Conservation (phyloP, 2,797 vertebrate species). For the Propithecus perrieri region DNA sequence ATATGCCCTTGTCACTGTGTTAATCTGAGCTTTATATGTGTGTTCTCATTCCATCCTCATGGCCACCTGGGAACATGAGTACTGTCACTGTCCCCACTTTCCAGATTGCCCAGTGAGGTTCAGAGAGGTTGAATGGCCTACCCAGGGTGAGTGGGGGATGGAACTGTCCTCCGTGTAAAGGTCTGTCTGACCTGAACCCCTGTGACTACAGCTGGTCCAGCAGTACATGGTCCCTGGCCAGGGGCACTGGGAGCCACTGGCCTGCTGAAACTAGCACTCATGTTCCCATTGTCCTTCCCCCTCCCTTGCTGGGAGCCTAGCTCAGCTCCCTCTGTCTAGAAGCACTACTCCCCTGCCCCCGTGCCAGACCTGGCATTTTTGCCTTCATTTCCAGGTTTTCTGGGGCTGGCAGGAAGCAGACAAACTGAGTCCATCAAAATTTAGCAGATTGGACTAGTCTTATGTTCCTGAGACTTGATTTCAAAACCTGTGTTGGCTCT, state of each 20-base stretch:
- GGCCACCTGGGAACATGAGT: neutral
- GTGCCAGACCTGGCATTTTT: neutral
- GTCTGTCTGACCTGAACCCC: neutral
- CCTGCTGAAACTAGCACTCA: neutral
- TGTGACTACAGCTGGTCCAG: neutral
- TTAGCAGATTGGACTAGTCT: conserved; percentile 22
- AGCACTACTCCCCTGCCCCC: neutral
- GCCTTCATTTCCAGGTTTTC: conserved; percentile 39
- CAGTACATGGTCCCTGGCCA: neutral
- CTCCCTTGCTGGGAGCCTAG: neutral
- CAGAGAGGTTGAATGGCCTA: neutral
- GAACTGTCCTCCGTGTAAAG: neutral
- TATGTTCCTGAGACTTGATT: neutral
- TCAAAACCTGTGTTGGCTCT: neutral
- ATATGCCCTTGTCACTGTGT: neutral
- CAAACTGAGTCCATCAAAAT: conserved; percentile 33
- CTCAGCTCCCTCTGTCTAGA: neutral
- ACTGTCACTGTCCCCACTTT: neutral
- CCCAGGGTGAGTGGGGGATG: neutral
- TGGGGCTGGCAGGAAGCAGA: neutral
- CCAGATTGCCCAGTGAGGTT: neutral
- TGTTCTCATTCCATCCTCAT: neutral
- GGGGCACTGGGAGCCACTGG: neutral
- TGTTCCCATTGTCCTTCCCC: neutral
- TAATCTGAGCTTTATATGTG: neutral